phyloP scores from a whole-genome alignment of 2,113 vertebrate genomes.

The Cephalopholis sonnerati region DNA sequence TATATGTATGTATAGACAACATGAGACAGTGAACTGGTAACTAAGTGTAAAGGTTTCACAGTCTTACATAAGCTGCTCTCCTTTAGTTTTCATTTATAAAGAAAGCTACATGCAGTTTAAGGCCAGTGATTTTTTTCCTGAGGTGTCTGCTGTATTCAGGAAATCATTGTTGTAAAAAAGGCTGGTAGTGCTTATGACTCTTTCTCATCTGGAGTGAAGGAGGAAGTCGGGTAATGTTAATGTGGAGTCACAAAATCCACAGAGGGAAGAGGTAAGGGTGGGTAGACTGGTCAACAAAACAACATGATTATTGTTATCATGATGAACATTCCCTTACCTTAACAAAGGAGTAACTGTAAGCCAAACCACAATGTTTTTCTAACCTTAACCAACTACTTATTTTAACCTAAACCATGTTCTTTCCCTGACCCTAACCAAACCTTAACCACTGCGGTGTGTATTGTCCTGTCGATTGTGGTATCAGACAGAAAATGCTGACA shows the following conservation, averaged over 20 bases:
- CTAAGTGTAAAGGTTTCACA: constrained; percentile 19
- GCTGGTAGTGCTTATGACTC: background rate
- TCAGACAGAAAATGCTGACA: background rate
- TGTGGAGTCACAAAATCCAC: background rate
- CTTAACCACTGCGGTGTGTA: background rate
- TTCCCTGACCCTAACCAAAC: background rate
- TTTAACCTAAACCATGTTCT: no score
- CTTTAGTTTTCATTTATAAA: constrained; percentile 30
- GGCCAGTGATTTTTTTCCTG: background rate
- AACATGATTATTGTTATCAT: background rate
- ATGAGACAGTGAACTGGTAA: background rate
- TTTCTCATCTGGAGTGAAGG: background rate
- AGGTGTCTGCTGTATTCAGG: background rate
- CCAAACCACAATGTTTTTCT: background rate
- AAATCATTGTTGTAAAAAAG: background rate
- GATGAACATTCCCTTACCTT: background rate
- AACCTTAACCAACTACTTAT: background rate
- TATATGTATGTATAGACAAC: background rate
- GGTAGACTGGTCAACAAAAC: background rate
- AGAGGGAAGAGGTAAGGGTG: background rate
- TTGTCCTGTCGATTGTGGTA: background rate
- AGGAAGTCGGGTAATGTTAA: background rate
- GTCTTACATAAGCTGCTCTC: constrained; percentile 30
- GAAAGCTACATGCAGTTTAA: background rate
- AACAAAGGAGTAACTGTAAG: background rate